A percentile compares a stretch with the other conserved stretches of the same genome.
These are phyloP conservation scores for Elegia similella DNA, from an alignment of 2,888 invertebrate species.

Conservation along the genomic window DNA sequence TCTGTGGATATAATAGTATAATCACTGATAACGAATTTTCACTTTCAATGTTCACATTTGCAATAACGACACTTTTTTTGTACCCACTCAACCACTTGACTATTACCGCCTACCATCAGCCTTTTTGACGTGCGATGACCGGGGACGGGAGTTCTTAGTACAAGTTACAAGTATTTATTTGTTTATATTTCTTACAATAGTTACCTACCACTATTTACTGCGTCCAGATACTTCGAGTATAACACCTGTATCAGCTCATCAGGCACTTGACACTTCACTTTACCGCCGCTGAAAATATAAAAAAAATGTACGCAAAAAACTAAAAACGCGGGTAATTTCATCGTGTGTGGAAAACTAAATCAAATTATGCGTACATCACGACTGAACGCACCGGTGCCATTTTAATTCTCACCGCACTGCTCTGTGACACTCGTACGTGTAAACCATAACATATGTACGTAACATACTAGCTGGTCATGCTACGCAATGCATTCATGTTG, in stretches of 20 bases:
- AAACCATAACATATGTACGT: conserved; percentile 1
- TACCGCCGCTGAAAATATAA: neutral
- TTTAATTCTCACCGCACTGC: neutral
- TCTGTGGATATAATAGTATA: too few relatives aligned
- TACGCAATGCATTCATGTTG: too few relatives aligned
- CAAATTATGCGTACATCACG: conserved; percentile 30
- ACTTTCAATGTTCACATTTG: too few relatives aligned
- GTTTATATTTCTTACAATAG: too few relatives aligned
- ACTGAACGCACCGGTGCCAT: conserved; percentile 38
- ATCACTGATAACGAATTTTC: too few relatives aligned
- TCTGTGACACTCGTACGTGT: neutral
- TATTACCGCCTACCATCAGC: too few relatives aligned
- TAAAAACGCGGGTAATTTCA: neutral
- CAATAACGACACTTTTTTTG: too few relatives aligned
- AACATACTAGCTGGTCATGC: too few relatives aligned
- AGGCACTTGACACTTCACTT: conserved; percentile 13
- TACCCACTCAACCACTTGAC: too few relatives aligned
- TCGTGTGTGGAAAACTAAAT: conserved; percentile 23
- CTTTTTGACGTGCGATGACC: too few relatives aligned
- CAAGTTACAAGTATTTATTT: too few relatives aligned
- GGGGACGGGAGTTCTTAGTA: too few relatives aligned
- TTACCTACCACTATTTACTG: conserved; percentile 39
- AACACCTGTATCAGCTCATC: conserved; percentile 36
- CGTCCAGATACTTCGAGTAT: conserved; percentile 45
- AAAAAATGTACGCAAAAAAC: neutral